These are phyloP conservation scores for human DNA, from an alignment of 2,113 vertebrate genomes.

Conservation along the genomic window GRCh38 chr5:153750001-153750500, in stretches of 20 bases:
- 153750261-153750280: conserved; percentile 65
- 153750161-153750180: conserved; percentile 77
- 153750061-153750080: conserved; percentile 69
- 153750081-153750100: conserved; percentile 79
- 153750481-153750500: conserved; percentile 16
- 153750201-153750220: conserved; percentile 48
- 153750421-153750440: conserved; percentile 24
- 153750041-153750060: conserved; percentile 66
- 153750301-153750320: conserved; percentile 63
- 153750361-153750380: conserved; percentile 12
- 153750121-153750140: conserved; percentile 58
- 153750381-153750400: not conserved
- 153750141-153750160: conserved; percentile 80
- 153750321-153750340: conserved; percentile 55
- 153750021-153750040: conserved; percentile 62
- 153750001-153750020: not conserved
- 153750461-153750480: conserved; percentile 41
- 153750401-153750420: conserved; percentile 11
- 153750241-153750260: conserved; percentile 72
- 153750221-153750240: conserved; percentile 72
- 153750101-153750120: conserved; percentile 77
- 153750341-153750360: conserved; percentile 65
- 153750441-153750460: conserved; percentile 36
- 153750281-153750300: conserved; percentile 55
- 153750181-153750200: conserved; percentile 73